phyloP scores from a whole-genome alignment of 2,797 vertebrate genomes.

The Neosilurus mollespiculum region DNA sequence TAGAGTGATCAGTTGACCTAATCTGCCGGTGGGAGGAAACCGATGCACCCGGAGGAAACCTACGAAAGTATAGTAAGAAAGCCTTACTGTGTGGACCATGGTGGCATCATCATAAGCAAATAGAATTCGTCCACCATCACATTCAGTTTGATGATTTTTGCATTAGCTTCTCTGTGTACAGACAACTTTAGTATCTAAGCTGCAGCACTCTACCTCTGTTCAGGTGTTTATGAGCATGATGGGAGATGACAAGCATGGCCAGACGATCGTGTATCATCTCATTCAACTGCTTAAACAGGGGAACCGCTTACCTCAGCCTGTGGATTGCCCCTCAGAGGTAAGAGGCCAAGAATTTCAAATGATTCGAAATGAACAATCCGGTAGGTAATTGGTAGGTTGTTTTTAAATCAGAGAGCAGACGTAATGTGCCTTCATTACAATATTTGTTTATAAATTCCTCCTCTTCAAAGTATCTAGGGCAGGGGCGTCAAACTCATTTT shows the following conservation, averaged over 20 bases:
- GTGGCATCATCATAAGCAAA: neutral
- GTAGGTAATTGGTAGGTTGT: neutral
- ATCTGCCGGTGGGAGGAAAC: too few relatives aligned
- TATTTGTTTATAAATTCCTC: neutral
- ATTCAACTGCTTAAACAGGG: constrained; percentile 88
- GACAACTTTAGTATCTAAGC: neutral
- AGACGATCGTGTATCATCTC: constrained; percentile 98
- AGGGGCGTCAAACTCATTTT: too few relatives aligned
- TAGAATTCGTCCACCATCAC: neutral
- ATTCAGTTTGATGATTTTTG: neutral
- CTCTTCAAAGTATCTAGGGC: neutral
- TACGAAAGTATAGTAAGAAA: too few relatives aligned
- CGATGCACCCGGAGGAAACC: too few relatives aligned
- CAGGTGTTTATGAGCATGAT: constrained; percentile 98
- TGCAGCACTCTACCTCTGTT: neutral
- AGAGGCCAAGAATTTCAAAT: neutral
- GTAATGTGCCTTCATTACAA: neutral
- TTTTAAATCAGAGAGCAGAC: neutral
- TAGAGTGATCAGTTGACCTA: too few relatives aligned
- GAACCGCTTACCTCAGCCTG: constrained; percentile 84
- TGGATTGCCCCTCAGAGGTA: constrained; percentile 89
- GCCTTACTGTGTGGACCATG: too few relatives aligned
- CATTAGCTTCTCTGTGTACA: neutral
- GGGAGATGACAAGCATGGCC: constrained; percentile 95
- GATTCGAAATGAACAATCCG: neutral